These are phyloP conservation scores for Catalaphyllia jardinei DNA, from an alignment of 64 coral and sea anemone genomes.

Conservation along the genomic window DNA sequence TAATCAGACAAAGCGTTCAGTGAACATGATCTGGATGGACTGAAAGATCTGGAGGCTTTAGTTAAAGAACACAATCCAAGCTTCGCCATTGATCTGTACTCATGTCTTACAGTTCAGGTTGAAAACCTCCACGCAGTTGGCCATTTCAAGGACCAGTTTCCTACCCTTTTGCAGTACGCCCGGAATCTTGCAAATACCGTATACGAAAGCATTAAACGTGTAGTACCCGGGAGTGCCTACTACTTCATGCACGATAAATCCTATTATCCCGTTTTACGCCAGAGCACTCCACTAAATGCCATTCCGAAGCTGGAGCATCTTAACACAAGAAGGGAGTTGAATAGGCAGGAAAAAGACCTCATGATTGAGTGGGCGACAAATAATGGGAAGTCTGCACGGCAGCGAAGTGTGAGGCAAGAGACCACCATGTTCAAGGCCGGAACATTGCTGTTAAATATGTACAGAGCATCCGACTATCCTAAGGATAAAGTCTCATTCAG, in stretches of 20 bases:
- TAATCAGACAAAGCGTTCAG: conserved; percentile 14
- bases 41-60: conserved; percentile 30
- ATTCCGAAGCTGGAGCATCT: too few species aligned
- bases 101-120: conserved; percentile 12
- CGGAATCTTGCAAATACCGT: conserved; percentile 27
- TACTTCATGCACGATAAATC: too few species aligned
- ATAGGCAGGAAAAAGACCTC: too few species aligned
- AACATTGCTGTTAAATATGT: conserved; percentile 61
- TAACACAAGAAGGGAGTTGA: too few species aligned
- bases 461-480: conserved; percentile 35
- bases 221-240: too few species aligned
- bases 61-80: not conserved
- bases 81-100: too few species aligned
- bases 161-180: conserved; percentile 32
- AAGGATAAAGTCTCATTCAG: too few species aligned
- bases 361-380: too few species aligned
- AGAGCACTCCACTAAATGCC: too few species aligned
- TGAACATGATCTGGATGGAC: conserved; percentile 30
- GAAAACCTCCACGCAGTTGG: not conserved
- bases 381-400: conserved; percentile 15
- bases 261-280: too few species aligned
- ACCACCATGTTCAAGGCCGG: conserved; percentile 59
- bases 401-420: conserved; percentile 68
- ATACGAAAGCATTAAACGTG: too few species aligned
- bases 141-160: conserved; percentile 40